Evolutionary conservation across 2,113 vertebrate genomes (phyloP).

Genomic region (Peromyscus maniculatus): DNA sequence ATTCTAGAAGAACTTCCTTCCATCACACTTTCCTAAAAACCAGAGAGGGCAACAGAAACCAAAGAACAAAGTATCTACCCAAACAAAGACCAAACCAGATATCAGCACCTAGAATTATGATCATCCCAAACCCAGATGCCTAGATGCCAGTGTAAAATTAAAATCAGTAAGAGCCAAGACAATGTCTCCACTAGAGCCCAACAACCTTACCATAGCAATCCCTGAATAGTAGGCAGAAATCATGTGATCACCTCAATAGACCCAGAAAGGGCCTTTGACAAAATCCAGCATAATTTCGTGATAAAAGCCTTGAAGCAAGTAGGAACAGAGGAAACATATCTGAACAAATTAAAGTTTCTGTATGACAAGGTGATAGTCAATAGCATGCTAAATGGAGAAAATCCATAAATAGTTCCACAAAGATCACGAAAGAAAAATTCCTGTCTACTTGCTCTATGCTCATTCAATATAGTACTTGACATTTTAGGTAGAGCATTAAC

Average conservation of each 20-base stretch:
- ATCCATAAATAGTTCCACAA: background rate
- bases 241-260: background rate
- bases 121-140: background rate
- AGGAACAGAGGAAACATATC: background rate
- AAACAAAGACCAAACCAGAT: background rate
- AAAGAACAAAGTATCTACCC: background rate
- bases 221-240: background rate
- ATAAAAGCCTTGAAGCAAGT: background rate
- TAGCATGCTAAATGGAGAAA: background rate
- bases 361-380: background rate
- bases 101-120: background rate
- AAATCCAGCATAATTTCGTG: background rate
- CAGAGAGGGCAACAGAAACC: background rate
- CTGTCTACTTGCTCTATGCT: background rate
- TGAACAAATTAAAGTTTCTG: background rate
- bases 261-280: background rate
- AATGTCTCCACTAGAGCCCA: background rate
- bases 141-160: background rate
- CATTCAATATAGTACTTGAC: background rate
- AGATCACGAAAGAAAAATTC: background rate
- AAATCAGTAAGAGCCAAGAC: background rate
- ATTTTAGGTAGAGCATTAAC: background rate
- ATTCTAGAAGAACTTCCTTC: background rate
- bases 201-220: background rate
- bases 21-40: background rate